A percentile compares a stretch with the other conserved stretches of the same genome.
Evolutionary conservation across 2,888 invertebrate species (phyloP).

Genomic region (Uloborus plumipes): DNA sequence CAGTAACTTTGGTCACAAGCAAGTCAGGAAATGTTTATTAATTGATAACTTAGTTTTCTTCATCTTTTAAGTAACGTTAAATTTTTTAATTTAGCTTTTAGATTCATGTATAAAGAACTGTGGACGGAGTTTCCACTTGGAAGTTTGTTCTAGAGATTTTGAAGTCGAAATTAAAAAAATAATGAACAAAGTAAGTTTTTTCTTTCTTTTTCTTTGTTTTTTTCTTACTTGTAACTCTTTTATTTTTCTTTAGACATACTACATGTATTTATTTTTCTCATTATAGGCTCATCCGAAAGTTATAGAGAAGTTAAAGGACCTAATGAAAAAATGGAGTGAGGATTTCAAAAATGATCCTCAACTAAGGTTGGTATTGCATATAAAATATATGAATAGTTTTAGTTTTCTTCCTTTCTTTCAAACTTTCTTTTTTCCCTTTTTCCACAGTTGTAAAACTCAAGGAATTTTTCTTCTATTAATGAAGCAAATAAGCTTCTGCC

Average conservation of each 20-base stretch:
- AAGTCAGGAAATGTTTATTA: too few species aligned
- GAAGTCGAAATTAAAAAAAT: conserved; percentile 88
- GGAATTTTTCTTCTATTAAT: too few species aligned
- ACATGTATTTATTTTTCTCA: not conserved
- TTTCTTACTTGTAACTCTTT: conserved; percentile 10
- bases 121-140: conserved; percentile 90
- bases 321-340: conserved; percentile 94
- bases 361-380: conserved; percentile 71
- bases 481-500: too few species aligned
- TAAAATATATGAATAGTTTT: too few species aligned
- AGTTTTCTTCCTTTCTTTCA: too few species aligned
- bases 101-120: conserved; percentile 97
- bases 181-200: conserved; percentile 71
- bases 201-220: not conserved
- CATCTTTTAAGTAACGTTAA: too few species aligned
- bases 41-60: too few species aligned
- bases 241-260: not conserved
- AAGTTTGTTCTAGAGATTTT: conserved; percentile 87
- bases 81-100: conserved; percentile 76
- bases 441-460: too few species aligned
- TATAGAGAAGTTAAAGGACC: conserved; percentile 82
- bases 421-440: too few species aligned
- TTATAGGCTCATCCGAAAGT: conserved; percentile 80
- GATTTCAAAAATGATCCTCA: conserved; percentile 90
- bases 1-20: too few species aligned